Evolutionary conservation across 2,888 invertebrate genomes (phyloP).

Genomic region (Sthenelais limicola): DNA sequence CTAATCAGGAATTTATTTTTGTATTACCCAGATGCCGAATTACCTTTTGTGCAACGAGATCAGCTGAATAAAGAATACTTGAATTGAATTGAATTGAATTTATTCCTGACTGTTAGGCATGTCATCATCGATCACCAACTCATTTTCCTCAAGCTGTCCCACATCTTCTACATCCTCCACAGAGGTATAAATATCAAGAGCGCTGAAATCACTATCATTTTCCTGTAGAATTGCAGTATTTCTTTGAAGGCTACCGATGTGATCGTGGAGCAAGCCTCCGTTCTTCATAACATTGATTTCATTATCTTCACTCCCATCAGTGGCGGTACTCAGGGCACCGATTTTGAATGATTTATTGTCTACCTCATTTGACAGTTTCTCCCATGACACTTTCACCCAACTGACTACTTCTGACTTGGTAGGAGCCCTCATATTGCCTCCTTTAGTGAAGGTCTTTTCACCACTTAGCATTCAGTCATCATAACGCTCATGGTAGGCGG

Average conservation of each 20-base stretch:
- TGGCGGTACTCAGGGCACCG: not conserved
- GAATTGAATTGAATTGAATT: no score
- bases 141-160: no score
- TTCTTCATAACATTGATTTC: not conserved
- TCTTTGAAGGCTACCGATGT: not conserved
- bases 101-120: no score
- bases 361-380: not conserved
- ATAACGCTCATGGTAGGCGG: not conserved
- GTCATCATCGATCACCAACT: no score
- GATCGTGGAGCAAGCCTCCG: not conserved
- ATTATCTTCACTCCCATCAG: not conserved
- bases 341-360: not conserved
- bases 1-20: no score
- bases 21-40: no score
- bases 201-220: no score
- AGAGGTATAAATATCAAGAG: no score
- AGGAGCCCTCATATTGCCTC: not conserved
- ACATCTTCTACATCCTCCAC: no score
- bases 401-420: not conserved
- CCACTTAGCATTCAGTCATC: not conserved
- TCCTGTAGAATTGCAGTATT: not conserved
- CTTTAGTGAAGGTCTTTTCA: not conserved
- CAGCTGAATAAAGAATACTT: no score
- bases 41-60: no score
- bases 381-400: not conserved